phyloP scores from a whole-genome alignment of 2,888 invertebrate species.

The Phortica okadai region DNA sequence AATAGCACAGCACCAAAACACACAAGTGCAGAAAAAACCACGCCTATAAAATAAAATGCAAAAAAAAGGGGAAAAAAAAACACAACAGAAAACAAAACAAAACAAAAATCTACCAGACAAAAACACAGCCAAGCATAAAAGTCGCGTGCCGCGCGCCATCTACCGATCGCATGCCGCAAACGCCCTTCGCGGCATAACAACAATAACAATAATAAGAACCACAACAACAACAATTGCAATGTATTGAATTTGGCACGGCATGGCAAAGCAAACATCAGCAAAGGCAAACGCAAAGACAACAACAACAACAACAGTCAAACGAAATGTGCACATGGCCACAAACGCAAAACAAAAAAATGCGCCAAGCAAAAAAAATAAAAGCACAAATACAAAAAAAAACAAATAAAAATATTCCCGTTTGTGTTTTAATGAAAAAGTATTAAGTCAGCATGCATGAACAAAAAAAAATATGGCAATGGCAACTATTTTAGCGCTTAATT shows the following conservation, averaged over 20 bases:
- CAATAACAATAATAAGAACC: neutral
- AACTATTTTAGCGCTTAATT: neutral
- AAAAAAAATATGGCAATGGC: too few species aligned
- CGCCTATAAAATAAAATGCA: constrained; percentile 23
- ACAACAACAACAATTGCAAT: neutral
- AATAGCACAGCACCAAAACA: neutral
- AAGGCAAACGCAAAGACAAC: constrained; percentile 5
- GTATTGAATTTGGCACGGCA: neutral
- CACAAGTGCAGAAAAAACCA: constrained; percentile 19
- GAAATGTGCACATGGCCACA: constrained; percentile 6
- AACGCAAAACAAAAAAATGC: neutral
- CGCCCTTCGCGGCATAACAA: neutral
- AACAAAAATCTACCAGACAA: constrained; percentile 22
- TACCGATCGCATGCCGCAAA: neutral
- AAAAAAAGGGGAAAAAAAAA: constrained; percentile 9
- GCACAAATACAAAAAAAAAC: neutral
- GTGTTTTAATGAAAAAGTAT: neutral
- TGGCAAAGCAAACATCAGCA: neutral
- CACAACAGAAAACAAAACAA: neutral
- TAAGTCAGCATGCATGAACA: too few species aligned
- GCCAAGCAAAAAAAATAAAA: neutral
- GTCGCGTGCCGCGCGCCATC: constrained; percentile 25
- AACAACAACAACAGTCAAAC: neutral
- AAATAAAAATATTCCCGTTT: neutral
- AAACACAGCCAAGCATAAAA: constrained; percentile 31